phyloP scores from a whole-genome alignment of 2,888 invertebrate genomes.

The Calameuta idolon region DNA sequence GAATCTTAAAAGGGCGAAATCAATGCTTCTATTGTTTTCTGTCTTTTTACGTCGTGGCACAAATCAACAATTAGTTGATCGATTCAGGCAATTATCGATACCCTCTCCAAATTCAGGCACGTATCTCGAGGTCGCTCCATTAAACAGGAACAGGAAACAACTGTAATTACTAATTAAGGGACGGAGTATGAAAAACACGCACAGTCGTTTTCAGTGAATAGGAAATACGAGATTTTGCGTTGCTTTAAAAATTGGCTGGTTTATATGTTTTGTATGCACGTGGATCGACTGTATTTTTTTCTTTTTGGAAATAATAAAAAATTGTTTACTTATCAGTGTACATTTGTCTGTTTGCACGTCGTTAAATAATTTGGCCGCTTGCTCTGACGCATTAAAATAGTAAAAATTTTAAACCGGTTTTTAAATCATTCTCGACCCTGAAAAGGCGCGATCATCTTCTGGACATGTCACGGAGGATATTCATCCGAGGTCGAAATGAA shows the following conservation, averaged over 20 bases:
- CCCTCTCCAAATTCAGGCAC: neutral
- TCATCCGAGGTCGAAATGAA: neutral
- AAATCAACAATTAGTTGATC: neutral
- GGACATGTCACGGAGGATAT: neutral
- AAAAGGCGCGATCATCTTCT: neutral
- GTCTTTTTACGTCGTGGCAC: neutral
- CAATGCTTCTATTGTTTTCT: neutral
- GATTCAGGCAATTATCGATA: neutral
- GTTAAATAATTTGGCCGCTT: neutral
- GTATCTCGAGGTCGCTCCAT: neutral
- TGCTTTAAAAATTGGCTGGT: neutral
- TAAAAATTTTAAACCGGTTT: neutral
- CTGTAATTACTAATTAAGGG: neutral
- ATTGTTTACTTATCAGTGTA: neutral
- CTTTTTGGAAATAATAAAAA: neutral
- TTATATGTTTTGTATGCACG: neutral
- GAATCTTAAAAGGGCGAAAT: neutral
- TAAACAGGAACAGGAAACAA: slow-evolving; percentile 1
- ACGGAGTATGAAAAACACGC: neutral
- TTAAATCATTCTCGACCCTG: neutral
- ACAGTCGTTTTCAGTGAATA: neutral
- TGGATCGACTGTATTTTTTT: neutral
- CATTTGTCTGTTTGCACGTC: too few relatives aligned
- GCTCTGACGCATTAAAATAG: neutral
- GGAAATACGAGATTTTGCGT: neutral